Percentiles rank a stretch among this genome's conserved stretches.
These are phyloP conservation scores for Eulemur rubriventer DNA, from an alignment of 2,797 vertebrate species.

Conservation along the genomic window DNA sequence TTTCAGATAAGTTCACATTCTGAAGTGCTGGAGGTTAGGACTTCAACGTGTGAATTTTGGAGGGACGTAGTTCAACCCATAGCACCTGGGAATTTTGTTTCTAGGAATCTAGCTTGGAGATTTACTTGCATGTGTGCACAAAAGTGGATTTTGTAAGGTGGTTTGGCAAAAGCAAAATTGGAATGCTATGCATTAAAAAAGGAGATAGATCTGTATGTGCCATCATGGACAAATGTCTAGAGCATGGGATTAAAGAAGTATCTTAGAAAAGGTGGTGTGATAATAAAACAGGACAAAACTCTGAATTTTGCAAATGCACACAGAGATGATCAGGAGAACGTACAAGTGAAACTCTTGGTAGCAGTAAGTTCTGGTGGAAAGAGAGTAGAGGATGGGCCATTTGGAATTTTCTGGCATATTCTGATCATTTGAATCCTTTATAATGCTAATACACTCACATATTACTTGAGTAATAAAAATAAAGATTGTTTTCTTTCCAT, in stretches of 20 bases:
- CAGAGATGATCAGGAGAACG: not conserved
- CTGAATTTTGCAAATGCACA: not conserved
- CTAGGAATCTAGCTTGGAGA: not conserved
- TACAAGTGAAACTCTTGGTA: not conserved
- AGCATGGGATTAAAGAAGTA: not conserved
- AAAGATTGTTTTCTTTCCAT: not conserved
- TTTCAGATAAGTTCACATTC: not conserved
- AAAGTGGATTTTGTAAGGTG: not conserved
- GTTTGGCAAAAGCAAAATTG: not conserved
- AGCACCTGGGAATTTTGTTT: not conserved
- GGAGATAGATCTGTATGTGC: not conserved
- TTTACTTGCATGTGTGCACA: not conserved
- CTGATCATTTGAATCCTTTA: not conserved
- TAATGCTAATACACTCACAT: not conserved
- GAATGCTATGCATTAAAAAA: not conserved
- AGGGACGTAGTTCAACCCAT: not conserved
- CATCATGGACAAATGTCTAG: not conserved
- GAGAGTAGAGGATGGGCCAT: not conserved
- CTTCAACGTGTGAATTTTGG: not conserved
- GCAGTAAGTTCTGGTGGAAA: not conserved
- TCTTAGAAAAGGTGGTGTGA: not conserved
- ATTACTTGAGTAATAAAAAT: not conserved
- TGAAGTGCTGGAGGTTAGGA: not conserved
- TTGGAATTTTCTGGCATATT: not conserved
- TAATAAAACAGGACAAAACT: not conserved